Conservation (phyloP, 1,140 invertebrate species). For the Sycophaga agraensis region DNA sequence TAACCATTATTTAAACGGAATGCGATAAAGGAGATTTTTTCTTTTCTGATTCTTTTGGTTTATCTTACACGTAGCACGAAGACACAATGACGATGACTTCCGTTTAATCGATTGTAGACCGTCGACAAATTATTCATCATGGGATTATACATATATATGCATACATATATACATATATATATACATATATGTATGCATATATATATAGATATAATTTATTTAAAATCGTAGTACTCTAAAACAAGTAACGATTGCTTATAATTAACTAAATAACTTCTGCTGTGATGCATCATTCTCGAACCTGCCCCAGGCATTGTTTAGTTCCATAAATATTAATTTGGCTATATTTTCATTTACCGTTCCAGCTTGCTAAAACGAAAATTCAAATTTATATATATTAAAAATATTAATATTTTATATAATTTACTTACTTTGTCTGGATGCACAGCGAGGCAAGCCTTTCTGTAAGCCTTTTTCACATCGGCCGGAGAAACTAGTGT, state of each 20-base stretch:
- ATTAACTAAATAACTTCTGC: conserved; percentile 78
- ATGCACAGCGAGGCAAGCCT: conserved; percentile 94
- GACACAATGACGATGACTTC: not conserved
- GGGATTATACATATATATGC: conserved; percentile 37
- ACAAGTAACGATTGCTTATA: conserved; percentile 45
- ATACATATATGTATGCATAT: no score
- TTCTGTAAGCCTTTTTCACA: conserved; percentile 94
- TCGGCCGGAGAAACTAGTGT: conserved; percentile 86
- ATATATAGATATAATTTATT: no score
- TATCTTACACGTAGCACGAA: conserved; percentile 40
- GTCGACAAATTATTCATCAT: conserved; percentile 22
- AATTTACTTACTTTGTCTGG: conserved; percentile 97
- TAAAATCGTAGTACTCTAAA: conserved; percentile 42
- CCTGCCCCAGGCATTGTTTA: conserved; percentile 97
- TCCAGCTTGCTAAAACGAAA: conserved; percentile 77
- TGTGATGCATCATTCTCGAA: conserved; percentile 91
- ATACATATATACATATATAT: no score
- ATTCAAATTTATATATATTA: no score
- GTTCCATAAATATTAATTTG: conserved; percentile 97
- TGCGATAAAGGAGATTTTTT: conserved; percentile 38
- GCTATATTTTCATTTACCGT: conserved; percentile 89
- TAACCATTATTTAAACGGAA: conserved; percentile 44
- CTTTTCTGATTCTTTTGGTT: conserved; percentile 6
- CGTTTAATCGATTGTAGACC: not conserved
- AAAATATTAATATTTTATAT: no score